Percentiles rank a stretch among this genome's conserved stretches.
Evolutionary conservation across 2,113 vertebrate species (phyloP).

Genomic region (Poecilia latipinna): DNA sequence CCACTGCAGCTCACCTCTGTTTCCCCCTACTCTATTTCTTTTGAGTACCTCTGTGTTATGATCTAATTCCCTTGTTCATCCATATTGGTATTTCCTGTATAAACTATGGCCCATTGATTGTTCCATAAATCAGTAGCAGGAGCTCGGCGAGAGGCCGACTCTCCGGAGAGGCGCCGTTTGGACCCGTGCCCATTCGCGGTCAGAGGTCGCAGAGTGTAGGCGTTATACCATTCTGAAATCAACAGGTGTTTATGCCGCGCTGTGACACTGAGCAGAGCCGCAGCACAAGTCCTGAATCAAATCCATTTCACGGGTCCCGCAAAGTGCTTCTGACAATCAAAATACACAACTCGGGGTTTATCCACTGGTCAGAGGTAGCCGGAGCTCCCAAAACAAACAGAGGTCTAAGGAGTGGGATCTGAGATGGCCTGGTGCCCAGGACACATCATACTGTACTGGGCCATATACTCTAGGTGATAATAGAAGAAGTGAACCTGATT

Average conservation of each 20-base stretch:
- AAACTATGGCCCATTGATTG: slow-evolving; percentile 73
- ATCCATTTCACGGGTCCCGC: slow-evolving; percentile 69
- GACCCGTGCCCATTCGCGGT: slow-evolving; percentile 48
- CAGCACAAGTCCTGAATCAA: slow-evolving; percentile 61
- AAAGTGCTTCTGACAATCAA: slow-evolving; percentile 79
- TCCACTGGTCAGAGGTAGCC: slow-evolving; percentile 73
- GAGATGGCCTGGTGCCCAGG: slow-evolving; percentile 69
- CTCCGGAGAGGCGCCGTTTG: slow-evolving; percentile 50
- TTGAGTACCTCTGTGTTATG: slow-evolving; percentile 51
- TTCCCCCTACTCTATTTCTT: slow-evolving; percentile 36
- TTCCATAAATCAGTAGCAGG: slow-evolving; percentile 72
- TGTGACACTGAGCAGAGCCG: slow-evolving; percentile 73
- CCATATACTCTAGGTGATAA: slow-evolving; percentile 53
- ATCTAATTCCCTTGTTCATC: slow-evolving; percentile 71
- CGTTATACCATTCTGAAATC: slow-evolving; percentile 60
- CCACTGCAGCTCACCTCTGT: slow-evolving; percentile 57
- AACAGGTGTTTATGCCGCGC: slow-evolving; percentile 80
- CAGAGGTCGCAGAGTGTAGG: slow-evolving; percentile 49
- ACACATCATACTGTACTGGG: slow-evolving; percentile 59
- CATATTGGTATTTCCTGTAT: slow-evolving; percentile 77
- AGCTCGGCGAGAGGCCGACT: slow-evolving; percentile 50
- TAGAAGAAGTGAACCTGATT: slow-evolving; percentile 36
- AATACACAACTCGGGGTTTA: slow-evolving; percentile 75
- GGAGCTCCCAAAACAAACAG: slow-evolving; percentile 77
- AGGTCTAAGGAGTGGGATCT: slow-evolving; percentile 71